phyloP scores from a whole-genome alignment of 2,797 vertebrate genomes.

The Pachyuromys duprasi region DNA sequence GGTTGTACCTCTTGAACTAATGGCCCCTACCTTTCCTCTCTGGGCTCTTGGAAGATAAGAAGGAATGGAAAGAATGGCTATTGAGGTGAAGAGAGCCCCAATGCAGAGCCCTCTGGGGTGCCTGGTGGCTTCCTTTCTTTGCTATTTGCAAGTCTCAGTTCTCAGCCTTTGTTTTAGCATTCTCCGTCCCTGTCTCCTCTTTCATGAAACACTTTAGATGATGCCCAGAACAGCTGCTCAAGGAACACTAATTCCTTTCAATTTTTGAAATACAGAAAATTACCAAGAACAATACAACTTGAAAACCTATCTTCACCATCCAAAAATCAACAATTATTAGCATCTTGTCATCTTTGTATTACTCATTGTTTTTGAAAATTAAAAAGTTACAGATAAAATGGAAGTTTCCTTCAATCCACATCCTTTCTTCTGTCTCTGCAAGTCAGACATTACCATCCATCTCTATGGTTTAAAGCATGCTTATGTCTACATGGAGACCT shows the following conservation, averaged over 20 bases:
- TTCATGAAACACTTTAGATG: constrained; percentile 14
- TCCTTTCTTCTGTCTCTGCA: neutral
- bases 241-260: constrained; percentile 24
- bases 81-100: neutral
- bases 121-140: rapidly evolving
- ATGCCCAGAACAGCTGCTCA: constrained; percentile 59
- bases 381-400: constrained; percentile 16
- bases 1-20: neutral
- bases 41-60: neutral
- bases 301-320: neutral
- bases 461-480: neutral
- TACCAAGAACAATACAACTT: constrained; percentile 44
- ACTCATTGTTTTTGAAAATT: constrained; percentile 26
- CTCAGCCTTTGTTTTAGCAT: neutral
- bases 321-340: neutral
- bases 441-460: rapidly evolving
- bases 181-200: neutral
- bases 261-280: constrained; percentile 58
- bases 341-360: neutral
- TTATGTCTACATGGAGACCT: no score
- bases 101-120: neutral
- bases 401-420: neutral
- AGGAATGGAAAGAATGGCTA: neutral
- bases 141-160: neutral
- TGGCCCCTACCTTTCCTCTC: neutral